phyloP scores from a whole-genome alignment of 2,797 vertebrate genomes.

The Alauda arvensis region DNA sequence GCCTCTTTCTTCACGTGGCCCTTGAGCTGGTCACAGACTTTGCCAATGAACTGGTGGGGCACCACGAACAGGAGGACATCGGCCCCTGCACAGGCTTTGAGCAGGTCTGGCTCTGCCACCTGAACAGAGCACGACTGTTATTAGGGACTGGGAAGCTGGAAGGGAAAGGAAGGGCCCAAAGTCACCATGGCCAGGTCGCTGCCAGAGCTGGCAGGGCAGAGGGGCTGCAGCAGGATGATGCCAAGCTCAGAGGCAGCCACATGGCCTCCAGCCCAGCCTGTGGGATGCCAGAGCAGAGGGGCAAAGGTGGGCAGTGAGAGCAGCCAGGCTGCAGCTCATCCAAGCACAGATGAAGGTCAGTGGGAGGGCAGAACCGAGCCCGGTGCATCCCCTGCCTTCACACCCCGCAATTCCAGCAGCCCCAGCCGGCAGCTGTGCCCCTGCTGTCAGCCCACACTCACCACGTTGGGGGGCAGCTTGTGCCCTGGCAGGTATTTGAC shows the following conservation, averaged over 20 bases:
- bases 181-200: background rate
- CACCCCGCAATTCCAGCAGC: background rate
- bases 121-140: background rate
- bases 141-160: background rate
- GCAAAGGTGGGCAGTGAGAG: background rate
- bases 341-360: slow-evolving; percentile 14
- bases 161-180: background rate
- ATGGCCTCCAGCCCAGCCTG: background rate
- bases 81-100: slow-evolving; percentile 82
- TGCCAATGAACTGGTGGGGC: slow-evolving; percentile 91
- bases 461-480: slow-evolving; percentile 93
- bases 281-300: background rate
- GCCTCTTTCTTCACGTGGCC: slow-evolving; percentile 84
- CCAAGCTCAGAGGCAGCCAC: background rate
- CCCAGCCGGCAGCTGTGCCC: accelerated
- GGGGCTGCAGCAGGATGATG: background rate
- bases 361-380: accelerated
- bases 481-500: slow-evolving; percentile 93
- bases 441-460: slow-evolving; percentile 63
- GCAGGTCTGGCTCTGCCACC: slow-evolving; percentile 90
- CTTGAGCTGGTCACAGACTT: slow-evolving; percentile 90
- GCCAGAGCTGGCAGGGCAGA: background rate
- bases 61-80: slow-evolving; percentile 94
- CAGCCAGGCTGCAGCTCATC: background rate
- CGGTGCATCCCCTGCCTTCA: background rate